Evolutionary conservation across 2,113 vertebrate genomes (phyloP).

Genomic region (Dasyornis broadbenti): DNA sequence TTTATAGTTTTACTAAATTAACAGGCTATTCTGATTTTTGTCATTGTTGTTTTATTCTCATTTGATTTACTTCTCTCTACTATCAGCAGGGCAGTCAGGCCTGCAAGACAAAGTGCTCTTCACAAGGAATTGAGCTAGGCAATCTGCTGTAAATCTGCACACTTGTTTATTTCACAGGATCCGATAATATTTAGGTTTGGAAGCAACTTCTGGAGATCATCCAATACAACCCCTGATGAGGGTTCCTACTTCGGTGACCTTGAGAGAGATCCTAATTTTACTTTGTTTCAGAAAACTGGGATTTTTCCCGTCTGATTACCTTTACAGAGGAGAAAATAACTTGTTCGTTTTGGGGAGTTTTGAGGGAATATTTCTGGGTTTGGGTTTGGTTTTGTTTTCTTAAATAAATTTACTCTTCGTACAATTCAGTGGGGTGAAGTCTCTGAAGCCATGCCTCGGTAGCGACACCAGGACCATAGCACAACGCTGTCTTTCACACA

Average conservation of each 20-base stretch:
- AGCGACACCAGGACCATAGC: background rate
- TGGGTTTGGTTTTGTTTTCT: background rate
- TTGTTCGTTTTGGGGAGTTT: background rate
- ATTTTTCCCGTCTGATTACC: background rate
- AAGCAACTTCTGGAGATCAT: background rate
- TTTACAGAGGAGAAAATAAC: background rate
- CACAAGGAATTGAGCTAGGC: background rate
- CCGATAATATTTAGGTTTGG: background rate
- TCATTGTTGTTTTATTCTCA: background rate
- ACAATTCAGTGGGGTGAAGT: fast-evolving
- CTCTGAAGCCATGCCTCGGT: background rate
- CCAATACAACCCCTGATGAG: background rate
- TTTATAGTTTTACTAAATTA: background rate
- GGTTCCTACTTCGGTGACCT: background rate
- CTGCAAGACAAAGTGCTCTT: background rate
- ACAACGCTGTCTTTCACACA: background rate
- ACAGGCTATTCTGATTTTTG: background rate
- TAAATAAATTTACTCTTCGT: background rate
- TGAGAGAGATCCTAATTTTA: background rate
- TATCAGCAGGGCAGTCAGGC: background rate
- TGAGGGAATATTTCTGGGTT: background rate
- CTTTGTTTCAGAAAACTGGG: background rate
- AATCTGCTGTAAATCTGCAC: background rate
- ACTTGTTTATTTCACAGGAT: background rate
- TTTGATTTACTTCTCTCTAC: background rate